These are phyloP conservation scores for Megaceryle torquata DNA, from an alignment of 2,113 vertebrate species.

Conservation along the genomic window DNA sequence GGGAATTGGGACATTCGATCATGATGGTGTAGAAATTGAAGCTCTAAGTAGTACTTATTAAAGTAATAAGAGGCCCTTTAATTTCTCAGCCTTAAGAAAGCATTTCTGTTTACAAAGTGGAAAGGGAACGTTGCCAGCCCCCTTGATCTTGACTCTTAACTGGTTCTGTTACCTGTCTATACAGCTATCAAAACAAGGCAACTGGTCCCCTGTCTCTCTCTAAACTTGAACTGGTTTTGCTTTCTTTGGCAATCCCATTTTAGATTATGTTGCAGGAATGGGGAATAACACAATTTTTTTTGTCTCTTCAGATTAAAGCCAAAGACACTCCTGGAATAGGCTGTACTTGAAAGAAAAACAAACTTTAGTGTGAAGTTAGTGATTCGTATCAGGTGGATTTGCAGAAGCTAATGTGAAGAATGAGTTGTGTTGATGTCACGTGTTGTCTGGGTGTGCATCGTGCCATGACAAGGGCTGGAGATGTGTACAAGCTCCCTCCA, in stretches of 20 bases:
- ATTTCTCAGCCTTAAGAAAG: background rate
- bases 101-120: background rate
- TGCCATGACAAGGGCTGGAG: background rate
- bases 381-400: background rate
- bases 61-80: background rate
- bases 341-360: background rate
- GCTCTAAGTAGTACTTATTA: background rate
- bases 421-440: background rate
- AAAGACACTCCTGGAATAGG: background rate
- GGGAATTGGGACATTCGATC: background rate
- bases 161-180: background rate
- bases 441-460: rapidly evolving
- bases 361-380: background rate
- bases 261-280: background rate
- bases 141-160: background rate
- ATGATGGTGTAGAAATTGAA: background rate
- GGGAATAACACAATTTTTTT: background rate
- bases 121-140: background rate
- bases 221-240: background rate
- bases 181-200: background rate
- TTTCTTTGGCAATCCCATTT: background rate
- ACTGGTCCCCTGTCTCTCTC: background rate
- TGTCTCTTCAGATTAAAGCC: background rate
- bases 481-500: background rate
- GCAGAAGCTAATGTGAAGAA: background rate